Evolutionary conservation across 2,888 invertebrate species (phyloP).

Genomic region (Xanthorhoe spadicearia): DNA sequence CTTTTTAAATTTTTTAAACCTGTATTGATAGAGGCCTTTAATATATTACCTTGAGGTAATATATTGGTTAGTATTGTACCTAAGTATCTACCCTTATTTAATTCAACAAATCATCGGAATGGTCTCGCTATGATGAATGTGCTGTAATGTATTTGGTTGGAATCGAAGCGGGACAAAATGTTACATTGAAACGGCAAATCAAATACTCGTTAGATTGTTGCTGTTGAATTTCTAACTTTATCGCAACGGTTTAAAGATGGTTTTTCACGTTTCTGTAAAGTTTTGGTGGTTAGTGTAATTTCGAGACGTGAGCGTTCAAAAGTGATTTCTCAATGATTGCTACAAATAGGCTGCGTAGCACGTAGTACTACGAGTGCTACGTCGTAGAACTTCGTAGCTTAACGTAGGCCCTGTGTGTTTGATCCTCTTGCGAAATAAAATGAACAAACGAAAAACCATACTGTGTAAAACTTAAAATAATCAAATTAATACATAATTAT

Average conservation of each 20-base stretch:
- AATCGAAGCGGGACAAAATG: conserved; percentile 56
- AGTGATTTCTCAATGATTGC: not conserved
- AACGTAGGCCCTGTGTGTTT: no score
- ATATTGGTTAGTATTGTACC: not conserved
- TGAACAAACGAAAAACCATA: no score
- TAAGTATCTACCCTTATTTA: conserved; percentile 29
- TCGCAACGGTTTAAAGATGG: conserved; percentile 41
- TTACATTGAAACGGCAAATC: conserved; percentile 61
- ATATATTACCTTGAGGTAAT: no score
- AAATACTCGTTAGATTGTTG: conserved; percentile 60
- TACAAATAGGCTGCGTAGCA: not conserved
- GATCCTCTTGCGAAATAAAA: no score
- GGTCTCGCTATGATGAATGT: conserved; percentile 47
- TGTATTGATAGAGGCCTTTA: no score
- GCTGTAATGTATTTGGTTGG: conserved; percentile 56
- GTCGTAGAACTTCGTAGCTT: not conserved
- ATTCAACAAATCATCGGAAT: conserved; percentile 45
- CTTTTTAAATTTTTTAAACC: no score
- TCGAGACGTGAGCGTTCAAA: conserved; percentile 32
- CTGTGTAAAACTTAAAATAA: no score
- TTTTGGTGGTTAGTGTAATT: conserved; percentile 41
- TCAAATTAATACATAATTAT: no score
- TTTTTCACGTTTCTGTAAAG: conserved; percentile 34
- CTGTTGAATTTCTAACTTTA: conserved; percentile 50
- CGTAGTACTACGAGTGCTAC: not conserved